Base-by-base conservation (phyloP, 2,888 invertebrate genomes). In the Cordilura impudica region DNA sequence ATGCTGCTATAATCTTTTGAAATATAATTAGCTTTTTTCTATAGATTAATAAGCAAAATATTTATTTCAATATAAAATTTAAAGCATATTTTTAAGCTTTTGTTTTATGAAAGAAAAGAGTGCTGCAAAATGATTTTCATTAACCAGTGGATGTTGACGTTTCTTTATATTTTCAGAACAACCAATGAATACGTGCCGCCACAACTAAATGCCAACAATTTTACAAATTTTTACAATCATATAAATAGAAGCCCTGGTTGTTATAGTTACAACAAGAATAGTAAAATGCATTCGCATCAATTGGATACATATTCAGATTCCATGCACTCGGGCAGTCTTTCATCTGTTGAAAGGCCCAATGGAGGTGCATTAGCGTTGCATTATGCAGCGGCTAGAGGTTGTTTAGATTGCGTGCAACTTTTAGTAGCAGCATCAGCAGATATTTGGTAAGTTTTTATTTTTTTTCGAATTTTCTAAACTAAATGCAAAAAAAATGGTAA, bases 301-400 rank as follows among this genome's bases (percentile, higher is more conserved):
- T 84, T 88, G 82, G 78, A 87, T 81, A 83, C 86, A 77, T 85
- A 85, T 73, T 67, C 75, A 49, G 85, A 87, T 70, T 86, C 88
- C 83, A 84, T 88, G 87, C 88, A 88, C 86, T 87, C 87, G 84
- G 88, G 87, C 81, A 88, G 85, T 78, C 86, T 89, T 87, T 88
- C 89, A 71, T 88, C 87, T 56, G 85, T 86, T 78, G 90, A 90
- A 86, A 87, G 90, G 78, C 89, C 90, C 83, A 88, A 89, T 81
- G 89, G 89, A 88, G 94, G 95, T 83, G 95, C 95, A 78, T 91
- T 96, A 83, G 95, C 96, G 82, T 92, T 97, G 77, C 96, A 97
- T 90, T 96, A 96, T 90, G 96, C 96, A 12, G 95, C 96, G 29
- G 95, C 96, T 73, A 92, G 96, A 83, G 96, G 96, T 81, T 96